Conservation (phyloP, 1,140 invertebrate species). For the Lasaia peninsularis region DNA sequence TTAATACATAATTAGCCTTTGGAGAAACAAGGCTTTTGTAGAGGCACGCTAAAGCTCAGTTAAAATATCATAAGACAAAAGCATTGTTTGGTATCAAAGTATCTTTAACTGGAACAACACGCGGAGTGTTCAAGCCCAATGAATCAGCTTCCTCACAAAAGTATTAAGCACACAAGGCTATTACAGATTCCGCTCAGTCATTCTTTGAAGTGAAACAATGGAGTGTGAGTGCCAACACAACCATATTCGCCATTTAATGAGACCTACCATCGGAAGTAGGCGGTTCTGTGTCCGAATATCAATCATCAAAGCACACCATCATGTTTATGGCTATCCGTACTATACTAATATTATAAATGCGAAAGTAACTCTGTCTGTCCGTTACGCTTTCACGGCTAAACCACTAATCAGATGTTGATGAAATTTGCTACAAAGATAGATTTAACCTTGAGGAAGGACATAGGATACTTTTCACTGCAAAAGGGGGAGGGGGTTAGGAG, state of each 20-base stretch:
- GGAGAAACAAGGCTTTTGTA: neutral
- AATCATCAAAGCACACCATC: neutral
- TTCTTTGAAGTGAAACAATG: slow-evolving; percentile 5
- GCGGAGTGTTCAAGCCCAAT: neutral
- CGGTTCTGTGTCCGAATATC: neutral
- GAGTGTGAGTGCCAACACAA: neutral
- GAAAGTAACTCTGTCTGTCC: no score
- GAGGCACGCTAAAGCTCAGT: neutral
- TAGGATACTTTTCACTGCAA: no score
- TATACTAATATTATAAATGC: no score
- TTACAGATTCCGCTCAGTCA: slow-evolving; percentile 3
- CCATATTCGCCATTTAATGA: neutral
- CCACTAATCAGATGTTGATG: no score
- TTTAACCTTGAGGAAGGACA: no score
- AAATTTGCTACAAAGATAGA: no score
- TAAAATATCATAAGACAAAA: neutral
- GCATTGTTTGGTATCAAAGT: slow-evolving; percentile 2
- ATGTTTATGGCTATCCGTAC: no score
- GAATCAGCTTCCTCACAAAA: slow-evolving; percentile 1
- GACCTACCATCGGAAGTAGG: neutral
- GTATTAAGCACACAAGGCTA: neutral
- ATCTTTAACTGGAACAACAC: neutral
- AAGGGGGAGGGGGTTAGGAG: no score
- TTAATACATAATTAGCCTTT: neutral
- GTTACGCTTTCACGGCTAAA: no score